Base-by-base conservation (phyloP, 2,888 invertebrate species). In the Orthosia gothica region DNA sequence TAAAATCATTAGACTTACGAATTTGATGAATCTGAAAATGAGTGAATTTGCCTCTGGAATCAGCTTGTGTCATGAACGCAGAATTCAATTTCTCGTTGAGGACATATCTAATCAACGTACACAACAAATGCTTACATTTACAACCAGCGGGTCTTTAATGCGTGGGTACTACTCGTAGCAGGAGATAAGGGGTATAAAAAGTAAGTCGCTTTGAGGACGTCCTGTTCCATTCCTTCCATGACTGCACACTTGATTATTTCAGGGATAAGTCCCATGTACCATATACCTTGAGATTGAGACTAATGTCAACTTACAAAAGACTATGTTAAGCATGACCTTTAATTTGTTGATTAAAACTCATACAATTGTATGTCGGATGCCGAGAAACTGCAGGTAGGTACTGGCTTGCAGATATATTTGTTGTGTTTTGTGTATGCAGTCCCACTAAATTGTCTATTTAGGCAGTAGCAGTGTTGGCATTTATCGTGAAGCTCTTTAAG, bases 261-360 rank as follows among this genome's bases (percentile, higher is more conserved):
- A 73, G 73, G 49, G 54, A 79, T 79, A 50, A 50, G 49, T 26
- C 73, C 7, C 12, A 20, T 40, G 40, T 9, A 40, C 1, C 5
- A 23, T 72, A 18, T 45, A 72, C 61, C 16, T 5, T 20, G 13
- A 55, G 40, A 47, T 5, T 20, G 13, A 55, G 40, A 47, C 54
- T 26, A 26, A 61, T 26, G 54, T 26, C 61, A 73, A 55, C 49
- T 50, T 61, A 75, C 72, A 72, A 75, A 40, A 61, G 49, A 40
- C 32, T 23, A 47, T n/a, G 45, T 47, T 40, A 23, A n/a, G n/a
- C 23, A 40, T 70, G n/a, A 40, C 54, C 26, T 26, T 61, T 61
- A 20, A 49, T 61, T 61, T 18, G 18, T 79, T 20, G 71, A 79
- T 75, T 61, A 72, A 79, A 75, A 75, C n/a, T 12, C 75, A 79